These are phyloP conservation scores for Caenorhabditis sp. DNA, from an alignment of 2,888 invertebrate species.

Conservation along the genomic window DNA sequence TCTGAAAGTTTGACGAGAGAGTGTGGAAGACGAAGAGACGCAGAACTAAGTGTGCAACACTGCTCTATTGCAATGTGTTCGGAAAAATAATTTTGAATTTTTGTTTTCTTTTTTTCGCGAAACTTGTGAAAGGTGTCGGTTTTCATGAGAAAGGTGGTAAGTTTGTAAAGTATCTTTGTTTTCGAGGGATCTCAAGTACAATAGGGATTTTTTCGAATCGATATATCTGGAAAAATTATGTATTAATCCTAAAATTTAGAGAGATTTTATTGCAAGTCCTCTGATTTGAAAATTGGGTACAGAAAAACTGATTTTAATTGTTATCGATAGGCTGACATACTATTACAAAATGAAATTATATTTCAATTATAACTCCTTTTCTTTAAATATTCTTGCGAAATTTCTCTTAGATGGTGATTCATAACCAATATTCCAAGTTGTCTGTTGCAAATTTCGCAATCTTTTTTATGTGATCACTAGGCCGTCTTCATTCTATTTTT, in stretches of 20 bases:
- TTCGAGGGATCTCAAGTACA: too few species aligned
- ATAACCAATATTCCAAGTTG: not conserved
- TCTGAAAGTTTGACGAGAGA: conserved; percentile 5
- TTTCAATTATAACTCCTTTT: too few species aligned
- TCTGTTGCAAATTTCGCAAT: not conserved
- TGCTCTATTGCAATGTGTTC: not conserved
- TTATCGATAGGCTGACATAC: too few species aligned
- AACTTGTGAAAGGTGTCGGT: not conserved
- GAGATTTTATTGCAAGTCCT: too few species aligned
- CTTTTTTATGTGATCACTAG: not conserved
- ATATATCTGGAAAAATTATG: too few species aligned
- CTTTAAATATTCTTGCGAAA: not conserved
- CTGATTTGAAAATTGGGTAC: too few species aligned
- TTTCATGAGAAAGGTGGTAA: not conserved
- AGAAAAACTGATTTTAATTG: too few species aligned
- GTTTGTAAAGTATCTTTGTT: not conserved
- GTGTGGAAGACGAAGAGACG: conserved; percentile 7
- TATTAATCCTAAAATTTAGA: too few species aligned
- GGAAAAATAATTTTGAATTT: not conserved
- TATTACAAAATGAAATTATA: too few species aligned
- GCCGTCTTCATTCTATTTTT: not conserved
- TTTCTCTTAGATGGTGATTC: not conserved
- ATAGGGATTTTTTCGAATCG: too few species aligned
- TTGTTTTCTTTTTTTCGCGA: not conserved
- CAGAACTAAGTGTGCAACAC: conserved; percentile 8